A percentile compares a stretch with the other conserved stretches of the same genome.
phyloP scores from a whole-genome alignment of 2,797 vertebrate species.

The Amphiprion clarkii region DNA sequence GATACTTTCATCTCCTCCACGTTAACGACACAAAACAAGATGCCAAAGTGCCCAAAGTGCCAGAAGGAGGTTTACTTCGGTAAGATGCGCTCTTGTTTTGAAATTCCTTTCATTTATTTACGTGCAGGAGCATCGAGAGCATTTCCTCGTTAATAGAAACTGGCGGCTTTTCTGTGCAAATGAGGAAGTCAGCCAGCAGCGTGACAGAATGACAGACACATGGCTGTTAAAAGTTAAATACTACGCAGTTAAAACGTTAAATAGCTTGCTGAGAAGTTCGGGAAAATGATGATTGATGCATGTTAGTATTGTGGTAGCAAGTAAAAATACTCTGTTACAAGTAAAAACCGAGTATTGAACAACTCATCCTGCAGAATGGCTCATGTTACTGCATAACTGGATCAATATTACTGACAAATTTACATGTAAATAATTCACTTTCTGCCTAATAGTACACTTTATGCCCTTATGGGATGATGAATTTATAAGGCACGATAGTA shows the following conservation, averaged over 20 bases:
- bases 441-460: too few species aligned
- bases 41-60: slow-evolving; percentile 98
- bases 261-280: too few species aligned
- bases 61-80: slow-evolving; percentile 96
- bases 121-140: neutral
- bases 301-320: too few species aligned
- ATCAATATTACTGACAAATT: neutral
- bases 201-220: neutral
- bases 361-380: neutral
- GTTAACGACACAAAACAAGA: slow-evolving; percentile 64
- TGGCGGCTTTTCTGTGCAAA: neutral
- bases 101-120: neutral
- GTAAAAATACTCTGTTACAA: neutral
- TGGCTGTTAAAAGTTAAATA: neutral
- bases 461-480: too few species aligned
- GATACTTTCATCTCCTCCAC: slow-evolving; percentile 30
- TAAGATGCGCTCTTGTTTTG: slow-evolving; percentile 78
- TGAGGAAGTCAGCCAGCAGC: neutral
- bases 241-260: neutral
- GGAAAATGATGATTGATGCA: too few species aligned
- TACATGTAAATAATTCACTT: neutral
- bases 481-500: neutral
- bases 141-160: slow-evolving; percentile 35
- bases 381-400: neutral
- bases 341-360: neutral